These are phyloP conservation scores for Corythoichthys haematopterus DNA, from an alignment of 2,113 vertebrate genomes.

Conservation along the genomic window DNA sequence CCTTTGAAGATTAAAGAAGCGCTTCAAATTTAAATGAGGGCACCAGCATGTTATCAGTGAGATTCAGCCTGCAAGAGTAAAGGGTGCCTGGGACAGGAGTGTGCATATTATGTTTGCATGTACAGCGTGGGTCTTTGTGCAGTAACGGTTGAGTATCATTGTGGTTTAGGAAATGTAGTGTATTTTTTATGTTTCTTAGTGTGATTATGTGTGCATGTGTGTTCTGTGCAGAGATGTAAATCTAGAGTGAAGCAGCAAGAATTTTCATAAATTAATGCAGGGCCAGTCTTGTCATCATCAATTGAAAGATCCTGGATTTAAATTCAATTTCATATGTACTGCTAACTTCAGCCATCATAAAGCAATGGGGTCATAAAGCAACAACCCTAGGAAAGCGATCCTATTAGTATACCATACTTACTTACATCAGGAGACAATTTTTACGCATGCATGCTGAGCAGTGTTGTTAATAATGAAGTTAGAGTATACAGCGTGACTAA, in stretches of 20 bases:
- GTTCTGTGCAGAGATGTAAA: constrained; percentile 21
- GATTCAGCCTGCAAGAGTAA: constrained; percentile 94
- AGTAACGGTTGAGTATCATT: constrained; percentile 49
- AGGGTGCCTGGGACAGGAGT: constrained; percentile 68
- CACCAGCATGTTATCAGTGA: constrained; percentile 98
- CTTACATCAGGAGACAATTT: constrained; percentile 16
- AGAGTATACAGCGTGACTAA: no score
- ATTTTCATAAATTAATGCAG: constrained; percentile 48
- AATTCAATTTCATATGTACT: constrained; percentile 57
- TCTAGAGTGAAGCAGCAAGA: constrained; percentile 45
- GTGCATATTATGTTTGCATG: constrained; percentile 44
- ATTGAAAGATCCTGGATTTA: constrained; percentile 58
- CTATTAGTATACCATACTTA: constrained; percentile 31
- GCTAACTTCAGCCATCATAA: constrained; percentile 52
- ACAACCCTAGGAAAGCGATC: constrained; percentile 26
- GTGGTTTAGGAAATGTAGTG: constrained; percentile 28
- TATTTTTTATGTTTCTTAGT: constrained; percentile 25
- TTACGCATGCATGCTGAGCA: constrained; percentile 6
- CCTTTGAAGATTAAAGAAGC: constrained; percentile 99
- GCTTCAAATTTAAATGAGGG: constrained; percentile 99
- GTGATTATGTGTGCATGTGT: constrained; percentile 28
- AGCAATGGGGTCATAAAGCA: constrained; percentile 36
- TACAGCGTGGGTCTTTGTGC: constrained; percentile 35
- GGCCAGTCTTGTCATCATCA: constrained; percentile 45
- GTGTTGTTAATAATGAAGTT: no score